Evolutionary conservation across 2,113 vertebrate genomes (phyloP), one percentile per base, ranked within the genome.

Genomic region (Anoplopoma fimbria): DNA sequence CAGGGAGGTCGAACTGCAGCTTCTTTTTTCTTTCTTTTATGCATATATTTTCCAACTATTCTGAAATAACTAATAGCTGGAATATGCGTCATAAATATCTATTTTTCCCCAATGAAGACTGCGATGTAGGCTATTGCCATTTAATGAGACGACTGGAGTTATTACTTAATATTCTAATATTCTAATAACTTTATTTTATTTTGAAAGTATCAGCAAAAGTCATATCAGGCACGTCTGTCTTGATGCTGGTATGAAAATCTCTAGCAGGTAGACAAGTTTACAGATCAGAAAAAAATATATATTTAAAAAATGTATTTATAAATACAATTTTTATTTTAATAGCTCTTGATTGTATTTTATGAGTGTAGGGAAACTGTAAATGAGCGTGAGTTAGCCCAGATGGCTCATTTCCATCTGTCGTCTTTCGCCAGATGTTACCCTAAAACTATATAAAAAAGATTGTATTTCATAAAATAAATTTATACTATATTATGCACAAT

Each of bases 1-100:
- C 23, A 1, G 69, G 94, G 91, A 84, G 75, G 80, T 10, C 5
- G n/a, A 4, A 84, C 36, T 75, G 77, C 89, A 88, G 53, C 6
- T 9, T 19, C 2, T 55, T 47, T 12, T 40, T 2, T 10, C 8
- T 40, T 10, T 40, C 38, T 40, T 2, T 40, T 45, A 2, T 45
- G 15, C 15, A 45, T 47, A 45, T 15, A 45, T 15, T 8, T 2
- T 49, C 6, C 15, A 49, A 49, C 47, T 49, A 21, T 49, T 49
- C 47, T 49, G 17, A 21, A 49, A 49, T 49, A 49, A 38, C 38
- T 38, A 38, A 49, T 2, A 8, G 47, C 47, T 21, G 6, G 21
- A 49, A 19, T 21, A 47, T 47, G 45, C 17, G 19, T 5, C 45
- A 47, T 47, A 47, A 1, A 47, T 47, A 47, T 21, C 17, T 19